Base-by-base conservation (phyloP, 2,113 vertebrate species). In the Thymallus thymallus region DNA sequence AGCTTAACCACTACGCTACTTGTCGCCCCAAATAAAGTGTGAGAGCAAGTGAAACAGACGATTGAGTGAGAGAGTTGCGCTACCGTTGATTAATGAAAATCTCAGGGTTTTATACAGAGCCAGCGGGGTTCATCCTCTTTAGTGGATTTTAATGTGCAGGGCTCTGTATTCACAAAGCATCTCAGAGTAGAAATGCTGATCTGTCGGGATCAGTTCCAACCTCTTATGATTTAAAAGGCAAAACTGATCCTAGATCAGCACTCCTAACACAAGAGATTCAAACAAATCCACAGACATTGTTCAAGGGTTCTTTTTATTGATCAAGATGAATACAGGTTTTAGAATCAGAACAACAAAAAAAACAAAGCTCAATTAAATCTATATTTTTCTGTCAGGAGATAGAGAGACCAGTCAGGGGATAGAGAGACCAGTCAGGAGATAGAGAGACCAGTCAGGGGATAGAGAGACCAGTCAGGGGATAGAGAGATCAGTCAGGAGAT, bases 241-340 rank as follows among this genome's bases (percentile, higher is more conserved):
- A 51, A 51, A 51, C 16, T 18, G 48, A 51, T 16, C 16, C 16
- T 61, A 22, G 22, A 61, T 61, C 9, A 22, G 20, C n/a, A 61
- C 58, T 10, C 35, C 16, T 51, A 9, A 46, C 22, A 46, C 23
- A 46, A 22, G 41, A 69, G n/a, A n/a, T n/a, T 64, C 26, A 46
- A 6, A 51, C 45, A 14, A 20, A 68, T 12, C 6, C 18, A 58
- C 20, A 60, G 18, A 22, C 29, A 20, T 55, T 1, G 4, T 13
- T 61, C 20, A 26, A 10, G 7, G 65, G 76, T 45, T 13, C 41
- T 77, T 80, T 84, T 93, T 91, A 93, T 93, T 93, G 78, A 88
- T 89, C 65, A 84, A 83, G 87, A 93, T 90, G 91, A 87, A 82
- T 26, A 26, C 83, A 75, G 56, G 82, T 84, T 90, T 82, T 89